These are phyloP conservation scores for Rhineura floridana DNA, from an alignment of 2,113 vertebrate genomes.

Conservation along the genomic window DNA sequence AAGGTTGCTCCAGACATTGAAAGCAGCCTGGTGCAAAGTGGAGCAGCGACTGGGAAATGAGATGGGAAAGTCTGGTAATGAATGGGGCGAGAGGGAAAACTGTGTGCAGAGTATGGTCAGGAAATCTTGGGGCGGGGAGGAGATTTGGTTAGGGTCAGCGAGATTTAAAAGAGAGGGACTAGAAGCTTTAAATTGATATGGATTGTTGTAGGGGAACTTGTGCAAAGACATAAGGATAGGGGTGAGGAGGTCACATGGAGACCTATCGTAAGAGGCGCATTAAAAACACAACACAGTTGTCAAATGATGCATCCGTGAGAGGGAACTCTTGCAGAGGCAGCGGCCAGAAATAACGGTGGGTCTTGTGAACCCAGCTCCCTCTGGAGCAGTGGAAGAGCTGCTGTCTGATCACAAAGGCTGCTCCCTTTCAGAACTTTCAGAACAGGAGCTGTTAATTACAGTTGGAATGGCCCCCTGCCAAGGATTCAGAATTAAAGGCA, in stretches of 20 bases:
- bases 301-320: neutral
- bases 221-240: neutral
- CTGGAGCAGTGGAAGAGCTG: slow-evolving; percentile 18
- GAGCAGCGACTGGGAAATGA: no score
- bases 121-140: neutral
- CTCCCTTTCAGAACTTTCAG: neutral
- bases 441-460: slow-evolving; percentile 52
- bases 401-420: slow-evolving; percentile 17
- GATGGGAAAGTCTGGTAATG: no score
- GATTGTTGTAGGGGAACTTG: neutral
- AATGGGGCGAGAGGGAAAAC: neutral
- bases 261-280: no score
- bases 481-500: neutral
- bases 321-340: neutral
- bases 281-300: neutral
- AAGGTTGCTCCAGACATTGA: no score
- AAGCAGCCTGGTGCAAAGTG: no score
- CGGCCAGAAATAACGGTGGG: neutral
- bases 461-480: slow-evolving; percentile 24
- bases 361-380: no score
- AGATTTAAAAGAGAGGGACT: neutral
- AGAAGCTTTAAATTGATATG: neutral
- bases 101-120: neutral
- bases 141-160: neutral
- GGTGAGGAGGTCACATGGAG: neutral